Conservation (phyloP, 1,140 invertebrate genomes). For the Asbolus verrucosus region DNA sequence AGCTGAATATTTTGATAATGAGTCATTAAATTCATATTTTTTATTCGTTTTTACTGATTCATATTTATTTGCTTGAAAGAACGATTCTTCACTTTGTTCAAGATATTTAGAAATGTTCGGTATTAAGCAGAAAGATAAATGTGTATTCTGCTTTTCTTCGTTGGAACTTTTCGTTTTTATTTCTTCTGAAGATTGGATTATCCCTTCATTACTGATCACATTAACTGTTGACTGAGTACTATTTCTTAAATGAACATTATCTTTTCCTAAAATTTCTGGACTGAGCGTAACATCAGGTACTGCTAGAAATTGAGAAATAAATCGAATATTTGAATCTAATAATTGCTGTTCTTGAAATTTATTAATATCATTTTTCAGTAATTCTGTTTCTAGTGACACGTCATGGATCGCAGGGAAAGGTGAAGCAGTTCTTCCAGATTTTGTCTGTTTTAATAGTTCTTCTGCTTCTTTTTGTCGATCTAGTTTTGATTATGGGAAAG, state of each 20-base stretch:
- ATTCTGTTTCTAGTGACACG: conserved; percentile 49
- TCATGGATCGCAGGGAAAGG: conserved; percentile 60
- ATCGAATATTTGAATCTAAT: conserved; percentile 47
- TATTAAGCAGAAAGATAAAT: conserved; percentile 53
- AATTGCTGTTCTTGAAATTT: conserved; percentile 49
- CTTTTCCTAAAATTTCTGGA: conserved; percentile 60
- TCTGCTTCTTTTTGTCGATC: conserved; percentile 47
- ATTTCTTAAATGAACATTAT: conserved; percentile 55
- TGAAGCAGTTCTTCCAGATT: conserved; percentile 48
- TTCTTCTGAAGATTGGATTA: neutral
- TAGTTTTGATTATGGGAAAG: conserved; percentile 47
- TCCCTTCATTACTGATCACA: no score
- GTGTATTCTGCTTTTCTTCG: neutral
- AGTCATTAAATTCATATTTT: conserved; percentile 54
- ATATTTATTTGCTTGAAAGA: conserved; percentile 48
- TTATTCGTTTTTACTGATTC: conserved; percentile 50
- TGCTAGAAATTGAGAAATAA: conserved; percentile 57
- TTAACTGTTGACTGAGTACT: no score
- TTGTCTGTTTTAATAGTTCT: conserved; percentile 38
- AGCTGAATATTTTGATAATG: conserved; percentile 38
- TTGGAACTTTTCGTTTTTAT: conserved; percentile 4
- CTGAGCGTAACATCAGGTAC: conserved; percentile 60
- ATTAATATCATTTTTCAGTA: conserved; percentile 49
- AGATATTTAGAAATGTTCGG: conserved; percentile 57
- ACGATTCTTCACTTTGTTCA: conserved; percentile 47